Conservation (phyloP, 2,888 invertebrate genomes). For the Leucania comma region DNA sequence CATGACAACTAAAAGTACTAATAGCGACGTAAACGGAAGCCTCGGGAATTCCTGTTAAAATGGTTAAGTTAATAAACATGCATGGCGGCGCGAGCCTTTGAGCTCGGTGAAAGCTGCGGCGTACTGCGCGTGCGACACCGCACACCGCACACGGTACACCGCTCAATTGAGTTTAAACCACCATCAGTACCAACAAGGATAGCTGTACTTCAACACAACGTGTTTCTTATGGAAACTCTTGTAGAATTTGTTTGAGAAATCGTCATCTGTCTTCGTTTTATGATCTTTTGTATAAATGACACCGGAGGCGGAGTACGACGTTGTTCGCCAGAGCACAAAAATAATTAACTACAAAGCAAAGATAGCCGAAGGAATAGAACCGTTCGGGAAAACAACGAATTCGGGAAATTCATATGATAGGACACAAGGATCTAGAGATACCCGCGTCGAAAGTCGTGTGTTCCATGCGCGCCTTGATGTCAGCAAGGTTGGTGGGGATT, state of each 20-base stretch:
- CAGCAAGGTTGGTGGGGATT: too few relatives aligned
- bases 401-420: too few relatives aligned
- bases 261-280: background rate
- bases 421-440: too few relatives aligned
- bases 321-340: background rate
- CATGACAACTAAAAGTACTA: conserved; percentile 76
- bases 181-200: conserved; percentile 48
- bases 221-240: conserved; percentile 9
- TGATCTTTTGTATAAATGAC: background rate
- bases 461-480: too few relatives aligned
- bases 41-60: conserved; percentile 85
- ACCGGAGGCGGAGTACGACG: background rate
- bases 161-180: conserved; percentile 70
- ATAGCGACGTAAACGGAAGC: conserved; percentile 80
- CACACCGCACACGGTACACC: conserved; percentile 59
- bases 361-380: background rate
- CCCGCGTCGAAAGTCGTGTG: too few relatives aligned
- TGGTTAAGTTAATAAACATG: conserved; percentile 88
- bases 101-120: conserved; percentile 85
- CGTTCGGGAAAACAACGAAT: too few relatives aligned
- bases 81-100: conserved; percentile 84
- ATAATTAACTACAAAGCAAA: background rate
- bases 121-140: conserved; percentile 72
- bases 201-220: conserved; percentile 42
- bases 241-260: conserved; percentile 8